A percentile compares a stretch with the other conserved stretches of the same genome.
Evolutionary conservation across 2,888 invertebrate genomes (phyloP).

Genomic region (Athripsodes cinereus): DNA sequence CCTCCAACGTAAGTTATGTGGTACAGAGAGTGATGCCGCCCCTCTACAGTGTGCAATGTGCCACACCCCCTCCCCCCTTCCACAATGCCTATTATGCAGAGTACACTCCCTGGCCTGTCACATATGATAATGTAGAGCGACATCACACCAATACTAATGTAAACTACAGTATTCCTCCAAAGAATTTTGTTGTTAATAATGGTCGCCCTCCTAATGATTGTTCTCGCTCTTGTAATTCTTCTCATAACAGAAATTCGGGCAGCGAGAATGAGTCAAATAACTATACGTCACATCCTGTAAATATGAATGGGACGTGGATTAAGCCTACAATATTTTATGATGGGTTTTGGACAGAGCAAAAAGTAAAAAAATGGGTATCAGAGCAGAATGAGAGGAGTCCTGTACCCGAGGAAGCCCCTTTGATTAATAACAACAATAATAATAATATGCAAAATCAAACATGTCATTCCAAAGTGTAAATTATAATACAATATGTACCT

Average conservation of each 20-base stretch:
- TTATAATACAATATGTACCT: slow-evolving; percentile 18
- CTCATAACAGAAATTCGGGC: slow-evolving; percentile 27
- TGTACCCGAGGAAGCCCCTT: neutral
- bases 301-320: slow-evolving; percentile 43
- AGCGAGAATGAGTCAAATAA: slow-evolving; percentile 33
- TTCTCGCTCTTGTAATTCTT: slow-evolving; percentile 32
- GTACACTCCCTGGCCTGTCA: slow-evolving; percentile 43
- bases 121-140: slow-evolving; percentile 41
- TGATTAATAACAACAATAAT: neutral
- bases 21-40: slow-evolving; percentile 39
- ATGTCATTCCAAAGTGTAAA: slow-evolving; percentile 27
- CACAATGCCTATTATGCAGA: slow-evolving; percentile 38
- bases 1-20: slow-evolving; percentile 47
- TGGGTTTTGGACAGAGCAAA: slow-evolving; percentile 51
- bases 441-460: slow-evolving; percentile 23
- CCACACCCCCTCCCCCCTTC: slow-evolving; percentile 29
- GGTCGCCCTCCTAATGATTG: slow-evolving; percentile 35
- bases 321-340: slow-evolving; percentile 50
- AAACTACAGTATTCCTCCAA: slow-evolving; percentile 44
- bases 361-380: slow-evolving; percentile 49
- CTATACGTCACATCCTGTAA: slow-evolving; percentile 30
- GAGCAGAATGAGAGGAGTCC: slow-evolving; percentile 48
- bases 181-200: slow-evolving; percentile 41
- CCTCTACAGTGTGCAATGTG: slow-evolving; percentile 32
- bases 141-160: slow-evolving; percentile 41